phyloP scores from a whole-genome alignment of 1,140 invertebrate species.

The Pseudomyrmex sp. region DNA sequence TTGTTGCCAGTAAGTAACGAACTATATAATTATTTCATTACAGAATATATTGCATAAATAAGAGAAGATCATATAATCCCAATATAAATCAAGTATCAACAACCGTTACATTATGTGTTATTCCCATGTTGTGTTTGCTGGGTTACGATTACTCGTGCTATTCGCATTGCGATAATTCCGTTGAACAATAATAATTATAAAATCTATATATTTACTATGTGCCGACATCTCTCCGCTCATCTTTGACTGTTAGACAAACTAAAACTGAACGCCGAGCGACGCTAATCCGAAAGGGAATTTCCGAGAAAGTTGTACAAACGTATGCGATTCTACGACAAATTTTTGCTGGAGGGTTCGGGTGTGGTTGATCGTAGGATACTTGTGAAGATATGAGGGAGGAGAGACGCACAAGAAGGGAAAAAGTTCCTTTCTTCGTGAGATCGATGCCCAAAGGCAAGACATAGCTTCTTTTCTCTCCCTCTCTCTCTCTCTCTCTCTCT shows the following conservation, averaged over 20 bases:
- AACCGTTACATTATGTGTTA: too few species aligned
- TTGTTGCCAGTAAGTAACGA: too few species aligned
- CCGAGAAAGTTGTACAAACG: slow-evolving; percentile 70
- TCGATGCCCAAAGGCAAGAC: slow-evolving; percentile 76
- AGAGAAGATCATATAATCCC: too few species aligned
- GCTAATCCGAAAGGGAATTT: slow-evolving; percentile 59
- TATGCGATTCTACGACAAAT: slow-evolving; percentile 66
- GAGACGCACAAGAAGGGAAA: slow-evolving; percentile 49
- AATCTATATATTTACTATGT: slow-evolving; percentile 26
- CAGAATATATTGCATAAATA: too few species aligned
- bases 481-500: neutral
- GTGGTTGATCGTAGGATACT: slow-evolving; percentile 79
- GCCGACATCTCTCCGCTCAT: slow-evolving; percentile 42
- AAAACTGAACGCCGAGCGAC: slow-evolving; percentile 24
- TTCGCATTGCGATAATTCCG: slow-evolving; percentile 12
- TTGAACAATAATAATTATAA: slow-evolving; percentile 24
- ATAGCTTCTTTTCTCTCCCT: slow-evolving; percentile 40
- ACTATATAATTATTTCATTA: too few species aligned
- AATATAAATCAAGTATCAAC: too few species aligned
- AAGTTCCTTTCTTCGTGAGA: slow-evolving; percentile 67
- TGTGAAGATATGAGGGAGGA: slow-evolving; percentile 60
- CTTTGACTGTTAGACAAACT: neutral
- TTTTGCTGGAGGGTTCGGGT: slow-evolving; percentile 78
- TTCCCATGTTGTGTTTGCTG: too few species aligned
- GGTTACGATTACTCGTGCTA: too few species aligned